Base-by-base conservation (phyloP, 2,888 invertebrate genomes). In the Yponomeuta sedellus region DNA sequence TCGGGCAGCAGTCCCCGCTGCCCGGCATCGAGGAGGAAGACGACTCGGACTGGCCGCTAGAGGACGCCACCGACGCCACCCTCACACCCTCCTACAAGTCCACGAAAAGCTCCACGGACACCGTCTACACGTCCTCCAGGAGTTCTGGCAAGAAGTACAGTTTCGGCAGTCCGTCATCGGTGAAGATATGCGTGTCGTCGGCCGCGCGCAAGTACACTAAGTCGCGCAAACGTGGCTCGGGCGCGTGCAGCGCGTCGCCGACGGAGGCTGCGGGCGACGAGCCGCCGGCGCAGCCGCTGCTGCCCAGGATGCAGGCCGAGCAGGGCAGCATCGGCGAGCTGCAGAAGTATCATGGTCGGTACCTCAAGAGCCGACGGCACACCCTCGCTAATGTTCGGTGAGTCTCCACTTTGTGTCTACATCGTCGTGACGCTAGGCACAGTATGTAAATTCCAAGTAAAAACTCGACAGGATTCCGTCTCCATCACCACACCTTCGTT, bases 331-430 rank as follows among this genome's bases (percentile, higher is more conserved):
- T 97, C 81, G 97, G 96, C 66, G 97, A 97, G 86, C 93, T 97
- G 77, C 96, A 97, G 82, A 96, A 96, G 83, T 97, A 97, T 86
- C 97, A 97, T 83, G 96, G 95, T 75, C 91, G 96, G 75, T 96
- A 97, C 86, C 93, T 97, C 77, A 94, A 96, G 88, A 97, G 96
- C 79, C 93, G 97, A 69, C 93, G 97, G 67, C 97, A 97, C 84
- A 97, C 97, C 12, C 92, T 97, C 80, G 97, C 97, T 71, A 97
- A 97, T 91, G 97, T 97, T 88, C 96, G 97, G 97, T 97, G 89
- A 96, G 97, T 94, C 61, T 63, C 58, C 44, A 6, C 39, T 64
- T 64, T 22, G 40, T 39, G 44, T 12, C 44, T 44, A 44, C 44
- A 8, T 6, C 12, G 44, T 5, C 25, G 1, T 25, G 25, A 25